Evolutionary conservation across 2,797 vertebrate species (phyloP).

Genomic region (Sternotherus odoratus): DNA sequence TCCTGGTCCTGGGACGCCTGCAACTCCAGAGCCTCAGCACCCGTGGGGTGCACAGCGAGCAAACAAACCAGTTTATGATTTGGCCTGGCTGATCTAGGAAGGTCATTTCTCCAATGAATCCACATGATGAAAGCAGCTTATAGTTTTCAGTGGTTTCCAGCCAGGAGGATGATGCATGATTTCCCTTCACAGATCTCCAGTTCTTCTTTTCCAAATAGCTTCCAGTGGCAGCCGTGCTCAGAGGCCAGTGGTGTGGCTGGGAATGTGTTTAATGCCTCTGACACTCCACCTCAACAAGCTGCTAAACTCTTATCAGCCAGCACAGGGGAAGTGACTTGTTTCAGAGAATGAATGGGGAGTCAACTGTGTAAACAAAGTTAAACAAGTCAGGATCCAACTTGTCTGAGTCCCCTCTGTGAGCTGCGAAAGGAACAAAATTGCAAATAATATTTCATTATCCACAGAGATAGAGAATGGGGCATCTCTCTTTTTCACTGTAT

Average conservation of each 20-base stretch:
- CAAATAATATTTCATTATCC: constrained; percentile 43
- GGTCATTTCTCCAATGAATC: constrained; percentile 85
- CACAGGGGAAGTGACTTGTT: constrained; percentile 68
- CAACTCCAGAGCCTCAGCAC: constrained; percentile 81
- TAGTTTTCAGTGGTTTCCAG: constrained; percentile 64
- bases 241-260: constrained; percentile 46
- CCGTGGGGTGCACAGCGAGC: constrained; percentile 75
- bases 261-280: constrained; percentile 65
- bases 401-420: constrained; percentile 68
- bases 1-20: constrained; percentile 84
- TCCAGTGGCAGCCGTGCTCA: constrained; percentile 47
- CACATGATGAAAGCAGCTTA: constrained; percentile 81
- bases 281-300: constrained; percentile 61
- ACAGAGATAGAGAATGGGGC: not conserved
- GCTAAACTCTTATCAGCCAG: constrained; percentile 74
- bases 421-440: constrained; percentile 65
- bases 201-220: constrained; percentile 64
- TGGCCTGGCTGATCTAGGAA: constrained; percentile 77
- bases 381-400: constrained; percentile 75
- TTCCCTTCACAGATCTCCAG: constrained; percentile 67
- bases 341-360: constrained; percentile 82
- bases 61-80: constrained; percentile 81
- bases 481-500: not conserved
- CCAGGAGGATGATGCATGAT: constrained; percentile 80
- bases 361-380: constrained; percentile 77